phyloP scores from a whole-genome alignment of 1,140 invertebrate species.

The Orchestia grillus region DNA sequence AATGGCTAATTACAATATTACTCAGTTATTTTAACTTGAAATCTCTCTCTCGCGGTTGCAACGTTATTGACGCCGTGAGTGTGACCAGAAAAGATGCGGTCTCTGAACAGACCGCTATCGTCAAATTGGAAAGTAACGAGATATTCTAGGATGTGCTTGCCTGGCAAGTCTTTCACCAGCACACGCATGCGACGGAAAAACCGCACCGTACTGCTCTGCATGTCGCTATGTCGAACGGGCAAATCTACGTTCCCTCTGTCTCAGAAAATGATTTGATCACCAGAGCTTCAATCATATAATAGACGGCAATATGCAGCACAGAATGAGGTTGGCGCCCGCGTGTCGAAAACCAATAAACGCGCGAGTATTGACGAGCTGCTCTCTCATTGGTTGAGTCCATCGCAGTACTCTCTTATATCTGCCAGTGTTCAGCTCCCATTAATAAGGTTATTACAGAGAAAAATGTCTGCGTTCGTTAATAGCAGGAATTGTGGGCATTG shows the following conservation, averaged over 20 bases:
- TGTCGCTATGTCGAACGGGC: background rate
- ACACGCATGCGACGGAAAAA: background rate
- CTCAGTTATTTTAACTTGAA: background rate
- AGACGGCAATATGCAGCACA: background rate
- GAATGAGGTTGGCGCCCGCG: background rate
- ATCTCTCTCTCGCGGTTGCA: background rate
- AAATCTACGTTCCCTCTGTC: background rate
- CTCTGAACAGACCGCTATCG: background rate
- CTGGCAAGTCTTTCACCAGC: background rate
- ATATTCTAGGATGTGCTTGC: background rate
- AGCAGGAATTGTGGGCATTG: background rate
- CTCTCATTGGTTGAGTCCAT: background rate
- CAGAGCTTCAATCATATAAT: background rate
- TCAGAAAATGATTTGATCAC: background rate
- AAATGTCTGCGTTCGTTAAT: background rate
- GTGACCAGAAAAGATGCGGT: background rate
- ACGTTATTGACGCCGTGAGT: background rate
- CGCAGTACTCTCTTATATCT: background rate
- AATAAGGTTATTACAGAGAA: background rate
- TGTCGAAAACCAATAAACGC: background rate
- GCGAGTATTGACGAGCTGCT: background rate
- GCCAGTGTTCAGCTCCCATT: background rate
- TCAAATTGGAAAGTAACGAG: background rate
- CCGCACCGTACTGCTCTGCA: background rate
- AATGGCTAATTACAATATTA: no score